phyloP scores from a whole-genome alignment of 2,888 invertebrate species.

The Monopis laevigella region DNA sequence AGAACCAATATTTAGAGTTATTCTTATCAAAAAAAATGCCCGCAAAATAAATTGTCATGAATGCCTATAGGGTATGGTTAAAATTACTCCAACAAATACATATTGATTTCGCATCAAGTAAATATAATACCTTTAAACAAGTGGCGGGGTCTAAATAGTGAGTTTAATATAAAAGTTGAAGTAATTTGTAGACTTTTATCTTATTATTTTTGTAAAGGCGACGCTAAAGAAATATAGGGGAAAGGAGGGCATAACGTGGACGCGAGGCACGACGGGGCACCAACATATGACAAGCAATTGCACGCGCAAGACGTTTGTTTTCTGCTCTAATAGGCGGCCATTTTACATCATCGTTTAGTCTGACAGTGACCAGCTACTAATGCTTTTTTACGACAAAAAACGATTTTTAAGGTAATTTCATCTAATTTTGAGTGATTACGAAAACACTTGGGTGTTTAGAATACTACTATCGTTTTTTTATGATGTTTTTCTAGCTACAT shows the following conservation, averaged over 20 bases:
- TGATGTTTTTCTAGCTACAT: neutral
- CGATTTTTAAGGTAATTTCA: neutral
- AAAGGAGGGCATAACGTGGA: conserved; percentile 17
- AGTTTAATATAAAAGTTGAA: too few relatives aligned
- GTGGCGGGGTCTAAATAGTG: too few relatives aligned
- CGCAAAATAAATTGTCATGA: too few relatives aligned
- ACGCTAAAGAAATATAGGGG: too few relatives aligned
- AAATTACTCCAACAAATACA: too few relatives aligned
- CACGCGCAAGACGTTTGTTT: conserved; percentile 12
- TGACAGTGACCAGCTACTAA: neutral
- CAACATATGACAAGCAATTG: conserved; percentile 16
- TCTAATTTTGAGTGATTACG: conserved; percentile 4
- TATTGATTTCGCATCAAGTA: too few relatives aligned
- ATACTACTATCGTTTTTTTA: neutral
- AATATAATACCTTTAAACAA: too few relatives aligned
- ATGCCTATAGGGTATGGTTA: too few relatives aligned
- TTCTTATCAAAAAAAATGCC: too few relatives aligned
- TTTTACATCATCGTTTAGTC: neutral
- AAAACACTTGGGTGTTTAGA: conserved; percentile 2
- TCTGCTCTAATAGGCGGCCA: conserved; percentile 8
- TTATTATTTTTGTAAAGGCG: too few relatives aligned
- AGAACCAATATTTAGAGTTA: too few relatives aligned
- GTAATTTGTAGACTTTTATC: too few relatives aligned
- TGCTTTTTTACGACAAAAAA: neutral
- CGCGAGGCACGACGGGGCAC: conserved; percentile 19